Conservation (phyloP, 1,140 invertebrate genomes). For the Sminthurinus signatus region DNA sequence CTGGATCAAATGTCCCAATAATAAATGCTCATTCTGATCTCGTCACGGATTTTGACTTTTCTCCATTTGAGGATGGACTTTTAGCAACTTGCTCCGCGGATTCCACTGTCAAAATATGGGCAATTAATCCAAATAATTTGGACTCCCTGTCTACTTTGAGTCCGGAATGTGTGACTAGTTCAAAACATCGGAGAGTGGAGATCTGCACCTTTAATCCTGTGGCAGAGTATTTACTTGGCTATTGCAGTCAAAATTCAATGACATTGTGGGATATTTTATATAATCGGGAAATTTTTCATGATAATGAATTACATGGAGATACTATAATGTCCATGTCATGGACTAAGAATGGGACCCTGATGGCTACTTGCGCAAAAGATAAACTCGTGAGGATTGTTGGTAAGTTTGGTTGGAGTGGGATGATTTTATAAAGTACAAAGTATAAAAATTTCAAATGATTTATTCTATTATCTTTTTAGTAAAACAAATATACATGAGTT, state of each 20-base stretch:
- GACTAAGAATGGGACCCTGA: constrained; percentile 69
- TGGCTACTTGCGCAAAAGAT: constrained; percentile 73
- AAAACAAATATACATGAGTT: too few species aligned
- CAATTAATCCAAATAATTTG: constrained; percentile 23
- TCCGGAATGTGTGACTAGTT: constrained; percentile 66
- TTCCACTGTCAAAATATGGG: constrained; percentile 57
- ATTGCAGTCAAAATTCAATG: constrained; percentile 69
- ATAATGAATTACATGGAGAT: constrained; percentile 69
- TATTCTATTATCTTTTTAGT: too few species aligned
- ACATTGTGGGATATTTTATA: constrained; percentile 79
- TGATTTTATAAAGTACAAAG: too few species aligned
- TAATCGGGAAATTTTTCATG: constrained; percentile 65
- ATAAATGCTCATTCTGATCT: constrained; percentile 64
- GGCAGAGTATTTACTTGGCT: constrained; percentile 76
- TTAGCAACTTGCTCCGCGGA: constrained; percentile 86
- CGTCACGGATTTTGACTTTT: constrained; percentile 91
- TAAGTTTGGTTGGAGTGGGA: too few species aligned
- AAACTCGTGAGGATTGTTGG: constrained; percentile 70
- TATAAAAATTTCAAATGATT: too few species aligned
- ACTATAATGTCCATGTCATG: constrained; percentile 77
- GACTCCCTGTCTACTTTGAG: constrained; percentile 30
- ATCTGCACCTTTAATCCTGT: constrained; percentile 78
- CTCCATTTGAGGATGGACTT: constrained; percentile 86
- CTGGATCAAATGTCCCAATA: constrained; percentile 23
- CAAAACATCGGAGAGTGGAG: constrained; percentile 73